Percentiles rank a stretch among this genome's conserved stretches.
These are phyloP conservation scores for Drosophila hawaiiensis DNA, from an alignment of 2,888 invertebrate genomes.

Conservation along the genomic window DNA sequence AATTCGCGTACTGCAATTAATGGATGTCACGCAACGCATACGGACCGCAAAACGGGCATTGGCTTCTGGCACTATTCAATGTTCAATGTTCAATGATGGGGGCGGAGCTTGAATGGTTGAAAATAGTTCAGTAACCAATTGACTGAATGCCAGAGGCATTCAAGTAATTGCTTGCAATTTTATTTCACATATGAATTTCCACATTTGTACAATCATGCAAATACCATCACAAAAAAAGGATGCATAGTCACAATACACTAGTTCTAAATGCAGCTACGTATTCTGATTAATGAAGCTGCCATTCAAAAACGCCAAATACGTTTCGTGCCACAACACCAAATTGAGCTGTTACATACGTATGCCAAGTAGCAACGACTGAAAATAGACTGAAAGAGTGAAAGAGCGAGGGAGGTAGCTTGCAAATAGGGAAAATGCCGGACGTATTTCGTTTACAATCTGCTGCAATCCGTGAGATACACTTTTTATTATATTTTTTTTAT, in stretches of 20 bases:
- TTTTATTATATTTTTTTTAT: constrained; percentile 35
- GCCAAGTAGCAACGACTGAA: constrained; percentile 2
- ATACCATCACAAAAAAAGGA: not conserved
- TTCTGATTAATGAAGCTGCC: constrained; percentile 79
- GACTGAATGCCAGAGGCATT: constrained; percentile 49
- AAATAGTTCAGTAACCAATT: constrained; percentile 16
- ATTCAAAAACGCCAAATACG: constrained; percentile 61
- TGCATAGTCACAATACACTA: not conserved
- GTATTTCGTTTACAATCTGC: constrained; percentile 62
- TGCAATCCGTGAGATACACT: constrained; percentile 54
- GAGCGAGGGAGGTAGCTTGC: not conserved
- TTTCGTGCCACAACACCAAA: constrained; percentile 56
- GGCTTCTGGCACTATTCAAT: constrained; percentile 37
- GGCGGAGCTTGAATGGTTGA: not conserved
- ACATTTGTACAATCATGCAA: constrained; percentile 4
- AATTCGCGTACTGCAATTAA: constrained; percentile 31
- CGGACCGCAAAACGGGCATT: constrained; percentile 53
- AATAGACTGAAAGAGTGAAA: not conserved
- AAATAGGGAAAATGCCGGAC: constrained; percentile 68
- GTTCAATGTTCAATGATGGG: constrained; percentile 1
- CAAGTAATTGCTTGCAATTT: constrained; percentile 75
- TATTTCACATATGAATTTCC: constrained; percentile 40
- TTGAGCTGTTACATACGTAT: constrained; percentile 74
- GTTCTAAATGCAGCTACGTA: constrained; percentile 41
- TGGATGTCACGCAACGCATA: constrained; percentile 50